These are phyloP conservation scores for Pseudorhombus dupliciocellatus DNA, from an alignment of 2,113 vertebrate genomes.

Conservation along the genomic window DNA sequence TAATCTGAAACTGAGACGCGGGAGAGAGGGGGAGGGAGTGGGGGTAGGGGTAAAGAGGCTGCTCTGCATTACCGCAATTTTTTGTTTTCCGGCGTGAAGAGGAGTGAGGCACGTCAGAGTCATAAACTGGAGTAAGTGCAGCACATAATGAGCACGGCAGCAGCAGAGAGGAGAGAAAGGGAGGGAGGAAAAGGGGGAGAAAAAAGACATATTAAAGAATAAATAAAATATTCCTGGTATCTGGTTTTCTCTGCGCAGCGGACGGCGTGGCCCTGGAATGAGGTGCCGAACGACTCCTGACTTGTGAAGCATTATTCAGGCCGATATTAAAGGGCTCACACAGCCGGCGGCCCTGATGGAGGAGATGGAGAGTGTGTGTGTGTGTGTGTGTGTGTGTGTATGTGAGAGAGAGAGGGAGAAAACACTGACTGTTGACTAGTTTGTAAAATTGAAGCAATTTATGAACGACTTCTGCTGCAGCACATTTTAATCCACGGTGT, in stretches of 20 bases:
- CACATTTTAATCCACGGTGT: background rate
- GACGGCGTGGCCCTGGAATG: background rate
- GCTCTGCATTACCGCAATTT: background rate
- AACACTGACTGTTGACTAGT: background rate
- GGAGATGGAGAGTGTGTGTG: background rate
- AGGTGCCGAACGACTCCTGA: slow-evolving; percentile 17
- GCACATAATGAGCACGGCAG: slow-evolving; percentile 38
- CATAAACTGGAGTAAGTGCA: slow-evolving; percentile 48
- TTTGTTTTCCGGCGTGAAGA: background rate
- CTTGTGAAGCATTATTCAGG: slow-evolving; percentile 61
- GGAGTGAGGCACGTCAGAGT: background rate
- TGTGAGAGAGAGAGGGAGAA: background rate
- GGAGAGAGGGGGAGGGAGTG: background rate
- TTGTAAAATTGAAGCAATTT: slow-evolving; percentile 17
- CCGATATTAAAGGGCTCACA: slow-evolving; percentile 54
- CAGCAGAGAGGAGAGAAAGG: slow-evolving; percentile 2
- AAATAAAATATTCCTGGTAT: slow-evolving; percentile 43
- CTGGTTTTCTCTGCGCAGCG: background rate
- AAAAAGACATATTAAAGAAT: slow-evolving; percentile 33
- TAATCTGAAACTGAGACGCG: background rate
- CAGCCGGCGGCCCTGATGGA: slow-evolving; percentile 33
- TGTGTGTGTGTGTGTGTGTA: background rate
- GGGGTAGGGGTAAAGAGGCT: background rate
- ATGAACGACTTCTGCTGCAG: background rate
- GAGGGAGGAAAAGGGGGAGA: slow-evolving; percentile 12